Percentiles rank a stretch among this genome's conserved stretches.
These are phyloP conservation scores for Psittacara wagleri DNA, from an alignment of 2,113 vertebrate genomes.

Conservation along the genomic window DNA sequence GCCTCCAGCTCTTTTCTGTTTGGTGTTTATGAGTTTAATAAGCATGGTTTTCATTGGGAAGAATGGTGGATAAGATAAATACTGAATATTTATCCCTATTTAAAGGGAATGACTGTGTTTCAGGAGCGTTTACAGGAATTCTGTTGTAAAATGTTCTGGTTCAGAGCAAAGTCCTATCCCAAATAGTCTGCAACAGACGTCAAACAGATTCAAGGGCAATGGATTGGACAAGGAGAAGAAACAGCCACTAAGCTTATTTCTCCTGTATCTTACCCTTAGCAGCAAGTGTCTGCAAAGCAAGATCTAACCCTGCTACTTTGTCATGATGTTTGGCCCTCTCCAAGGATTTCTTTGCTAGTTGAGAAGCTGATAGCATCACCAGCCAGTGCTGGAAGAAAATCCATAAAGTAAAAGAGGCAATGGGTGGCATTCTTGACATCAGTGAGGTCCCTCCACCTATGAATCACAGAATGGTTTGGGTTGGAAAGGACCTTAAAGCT, in stretches of 20 bases:
- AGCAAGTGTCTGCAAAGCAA: background rate
- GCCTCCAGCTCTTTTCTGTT: background rate
- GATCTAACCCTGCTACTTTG: background rate
- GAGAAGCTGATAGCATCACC: background rate
- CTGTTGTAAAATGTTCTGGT: background rate
- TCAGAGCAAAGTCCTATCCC: background rate
- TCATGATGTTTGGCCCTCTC: background rate
- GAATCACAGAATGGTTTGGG: background rate
- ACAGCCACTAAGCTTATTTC: background rate
- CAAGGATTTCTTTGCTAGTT: background rate
- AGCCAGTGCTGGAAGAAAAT: background rate
- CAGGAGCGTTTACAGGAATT: background rate
- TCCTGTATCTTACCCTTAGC: background rate
- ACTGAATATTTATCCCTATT: background rate
- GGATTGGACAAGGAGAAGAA: background rate
- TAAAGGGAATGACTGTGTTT: background rate
- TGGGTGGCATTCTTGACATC: background rate
- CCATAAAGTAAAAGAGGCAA: background rate
- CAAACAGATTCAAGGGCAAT: background rate
- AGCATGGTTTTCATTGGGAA: background rate
- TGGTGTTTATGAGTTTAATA: background rate
- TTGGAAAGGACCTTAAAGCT: background rate
- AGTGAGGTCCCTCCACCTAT: background rate
- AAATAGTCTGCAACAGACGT: background rate
- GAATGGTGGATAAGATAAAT: background rate